A percentile compares a stretch with the other conserved stretches of the same genome.
Conservation (phyloP, 2,113 vertebrate species). For the Chloropsis cyanopogon region DNA sequence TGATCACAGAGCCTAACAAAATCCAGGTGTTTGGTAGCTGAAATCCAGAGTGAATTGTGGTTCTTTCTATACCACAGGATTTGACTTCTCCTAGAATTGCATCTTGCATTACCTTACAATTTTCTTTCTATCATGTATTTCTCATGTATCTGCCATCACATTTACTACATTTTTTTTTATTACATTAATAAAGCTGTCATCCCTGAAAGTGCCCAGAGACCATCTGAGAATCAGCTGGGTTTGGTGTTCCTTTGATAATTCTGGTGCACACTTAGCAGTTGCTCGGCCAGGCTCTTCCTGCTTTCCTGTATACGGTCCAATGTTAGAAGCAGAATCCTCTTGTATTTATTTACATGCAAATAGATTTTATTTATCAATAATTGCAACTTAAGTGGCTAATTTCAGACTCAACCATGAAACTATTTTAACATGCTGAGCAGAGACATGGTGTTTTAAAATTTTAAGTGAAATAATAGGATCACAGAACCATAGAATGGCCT, state of each 20-base stretch:
- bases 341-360: background rate
- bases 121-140: background rate
- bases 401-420: rapidly evolving
- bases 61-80: background rate
- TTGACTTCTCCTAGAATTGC: background rate
- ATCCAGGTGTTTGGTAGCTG: background rate
- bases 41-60: background rate
- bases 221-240: background rate
- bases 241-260: background rate
- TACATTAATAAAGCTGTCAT: background rate
- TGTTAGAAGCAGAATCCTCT: background rate
- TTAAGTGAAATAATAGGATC: background rate
- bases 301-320: background rate
- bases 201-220: background rate
- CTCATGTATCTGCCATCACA: background rate
- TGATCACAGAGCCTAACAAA: background rate
- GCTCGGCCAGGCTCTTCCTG: background rate
- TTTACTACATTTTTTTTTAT: background rate
- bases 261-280: background rate
- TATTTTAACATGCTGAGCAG: background rate
- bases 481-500: background rate
- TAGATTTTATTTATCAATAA: background rate
- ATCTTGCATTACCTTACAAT: background rate
- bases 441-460: background rate
- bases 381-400: background rate